Base-by-base conservation (phyloP, 2,797 vertebrate genomes). In the Eremophila alpestris region DNA sequence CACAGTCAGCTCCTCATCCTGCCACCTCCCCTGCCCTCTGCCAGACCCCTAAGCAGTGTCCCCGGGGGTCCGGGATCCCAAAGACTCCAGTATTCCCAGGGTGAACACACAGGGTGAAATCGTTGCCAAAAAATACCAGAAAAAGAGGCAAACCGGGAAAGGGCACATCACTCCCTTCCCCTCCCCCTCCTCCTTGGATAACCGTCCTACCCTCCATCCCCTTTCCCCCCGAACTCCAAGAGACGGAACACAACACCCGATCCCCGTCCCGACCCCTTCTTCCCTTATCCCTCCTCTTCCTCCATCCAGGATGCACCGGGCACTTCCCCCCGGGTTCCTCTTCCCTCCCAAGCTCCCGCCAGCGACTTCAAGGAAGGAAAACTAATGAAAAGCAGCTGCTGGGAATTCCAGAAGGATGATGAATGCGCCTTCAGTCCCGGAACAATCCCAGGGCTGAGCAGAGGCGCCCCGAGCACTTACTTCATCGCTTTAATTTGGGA, bases 361-460 rank as follows among this genome's bases (percentile, higher is more conserved):
- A 73, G 80, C n/a, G 45, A 62, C 84, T 85, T 48, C 68, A 62
- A 87, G 93, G 89, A 89, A 90, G 82, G 76, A 88, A 84, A 93
- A 89, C 83, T 94, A 95, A 96, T 94, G 88, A 75, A 91, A 85
- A 96, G 94, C 95, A 95, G 94, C 94, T 89, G 71, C 62, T 78
- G 36, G 7, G 83, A 91, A 91, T 73, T 69, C 79, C 92, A 91
- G 76, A 48, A 90, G 79, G 52, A 94, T 93, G 95, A 89, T 65
- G 65, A 84, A 68, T 48, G 67, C 55, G 58, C 49, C 76, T 67
- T 67, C 45, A 79, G 79, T 98, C 95, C 94, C 97, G 94, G 93
- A 97, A 96, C 97, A 98, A 98, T 98, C 97, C 98, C 98, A 96
- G 94, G 97, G 97, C 98, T 98, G 98, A 98, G 97, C 97, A 98